A percentile compares a stretch with the other conserved stretches of the same genome.
Evolutionary conservation across 1,140 invertebrate genomes (phyloP).

Genomic region (Homarus americanus): DNA sequence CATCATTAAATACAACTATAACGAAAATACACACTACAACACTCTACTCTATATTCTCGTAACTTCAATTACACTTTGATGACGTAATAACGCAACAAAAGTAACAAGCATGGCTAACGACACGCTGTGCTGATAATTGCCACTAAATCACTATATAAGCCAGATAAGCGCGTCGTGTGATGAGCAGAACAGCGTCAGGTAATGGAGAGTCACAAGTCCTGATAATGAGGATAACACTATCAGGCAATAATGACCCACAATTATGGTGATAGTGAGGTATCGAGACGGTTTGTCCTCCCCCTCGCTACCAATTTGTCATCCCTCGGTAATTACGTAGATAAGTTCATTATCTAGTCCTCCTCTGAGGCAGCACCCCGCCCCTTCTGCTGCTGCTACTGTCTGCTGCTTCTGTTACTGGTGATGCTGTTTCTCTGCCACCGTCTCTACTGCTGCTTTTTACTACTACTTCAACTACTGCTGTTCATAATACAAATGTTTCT

Average conservation of each 20-base stretch:
- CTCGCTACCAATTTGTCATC: slow-evolving; percentile 34
- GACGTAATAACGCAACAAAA: no score
- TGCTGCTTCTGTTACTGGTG: background rate
- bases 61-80: no score
- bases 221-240: slow-evolving; percentile 39
- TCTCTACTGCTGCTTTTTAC: background rate
- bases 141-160: background rate
- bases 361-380: background rate
- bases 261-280: slow-evolving; percentile 20
- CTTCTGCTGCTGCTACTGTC: background rate
- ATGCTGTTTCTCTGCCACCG: no score
- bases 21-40: no score
- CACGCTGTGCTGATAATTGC: background rate
- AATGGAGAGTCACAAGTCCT: slow-evolving; percentile 1
- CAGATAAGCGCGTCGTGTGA: background rate
- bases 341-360: slow-evolving; percentile 37
- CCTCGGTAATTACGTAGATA: slow-evolving; percentile 8
- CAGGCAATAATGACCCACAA: slow-evolving; percentile 37
- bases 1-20: no score
- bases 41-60: no score
- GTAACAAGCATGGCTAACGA: no score
- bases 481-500: background rate
- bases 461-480: background rate
- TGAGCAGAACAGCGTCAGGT: background rate
- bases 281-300: background rate